Percentiles rank a stretch among this genome's conserved stretches.
Evolutionary conservation across 2,888 invertebrate genomes (phyloP).

Genomic region (Scaptomyza tumidula): DNA sequence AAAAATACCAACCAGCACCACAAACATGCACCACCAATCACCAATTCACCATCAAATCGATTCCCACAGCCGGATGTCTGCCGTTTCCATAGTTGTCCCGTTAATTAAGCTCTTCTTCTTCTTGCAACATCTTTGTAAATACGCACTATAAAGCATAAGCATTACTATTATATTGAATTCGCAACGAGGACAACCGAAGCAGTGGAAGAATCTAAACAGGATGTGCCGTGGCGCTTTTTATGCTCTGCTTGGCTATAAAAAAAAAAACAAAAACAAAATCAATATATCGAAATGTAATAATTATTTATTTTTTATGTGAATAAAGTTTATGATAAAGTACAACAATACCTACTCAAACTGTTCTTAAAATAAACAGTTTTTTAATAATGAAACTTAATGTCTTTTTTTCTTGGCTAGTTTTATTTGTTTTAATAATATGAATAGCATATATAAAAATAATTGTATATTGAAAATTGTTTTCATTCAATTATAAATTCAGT

Average conservation of each 20-base stretch:
- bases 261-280: conserved; percentile 4
- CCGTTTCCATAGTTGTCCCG: conserved; percentile 25
- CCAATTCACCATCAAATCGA: conserved; percentile 18
- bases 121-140: conserved; percentile 74
- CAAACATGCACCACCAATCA: conserved; percentile 30
- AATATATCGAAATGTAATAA: conserved; percentile 73
- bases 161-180: conserved; percentile 49
- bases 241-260: conserved; percentile 32
- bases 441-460: no score
- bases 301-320: conserved; percentile 78
- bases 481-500: no score
- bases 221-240: conserved; percentile 17
- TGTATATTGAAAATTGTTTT: no score
- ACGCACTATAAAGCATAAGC: conserved; percentile 71
- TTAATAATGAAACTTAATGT: neutral
- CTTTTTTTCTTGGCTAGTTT: no score
- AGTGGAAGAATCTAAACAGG: conserved; percentile 16
- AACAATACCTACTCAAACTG: conserved; percentile 24
- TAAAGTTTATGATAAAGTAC: conserved; percentile 76
- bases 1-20: conserved; percentile 28
- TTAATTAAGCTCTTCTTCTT: conserved; percentile 61
- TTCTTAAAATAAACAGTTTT: neutral
- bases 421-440: no score
- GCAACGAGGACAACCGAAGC: conserved; percentile 30
- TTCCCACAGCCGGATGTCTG: conserved; percentile 40